Evolutionary conservation across 2,888 invertebrate genomes (phyloP).

Genomic region (Chironomus tentans): DNA sequence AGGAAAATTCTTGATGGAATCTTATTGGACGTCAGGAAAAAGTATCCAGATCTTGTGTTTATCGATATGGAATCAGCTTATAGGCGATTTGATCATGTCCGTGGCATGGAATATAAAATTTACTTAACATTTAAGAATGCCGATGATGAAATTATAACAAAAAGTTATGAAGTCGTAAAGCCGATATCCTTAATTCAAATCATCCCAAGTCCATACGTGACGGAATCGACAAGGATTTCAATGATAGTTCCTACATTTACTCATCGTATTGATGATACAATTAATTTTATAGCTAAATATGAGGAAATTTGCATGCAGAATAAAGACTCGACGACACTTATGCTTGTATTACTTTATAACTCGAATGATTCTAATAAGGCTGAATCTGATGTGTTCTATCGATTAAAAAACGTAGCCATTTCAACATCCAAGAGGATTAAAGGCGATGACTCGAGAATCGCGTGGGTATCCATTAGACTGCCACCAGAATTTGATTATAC

Average conservation of each 20-base stretch:
- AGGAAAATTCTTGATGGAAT: slow-evolving; percentile 47
- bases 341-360: slow-evolving; percentile 63
- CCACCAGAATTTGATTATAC: slow-evolving; percentile 39
- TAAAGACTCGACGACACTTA: slow-evolving; percentile 68
- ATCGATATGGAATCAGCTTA: slow-evolving; percentile 59
- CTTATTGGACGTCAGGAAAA: slow-evolving; percentile 44
- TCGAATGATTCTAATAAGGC: slow-evolving; percentile 55
- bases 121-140: slow-evolving; percentile 51
- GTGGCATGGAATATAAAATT: slow-evolving; percentile 77
- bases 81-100: slow-evolving; percentile 65
- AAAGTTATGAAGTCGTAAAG: slow-evolving; percentile 68
- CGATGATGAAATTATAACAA: background rate
- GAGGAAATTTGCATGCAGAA: slow-evolving; percentile 61
- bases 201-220: slow-evolving; percentile 88
- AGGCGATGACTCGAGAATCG: slow-evolving; percentile 55
- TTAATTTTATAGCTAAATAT: slow-evolving; percentile 63
- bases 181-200: slow-evolving; percentile 82
- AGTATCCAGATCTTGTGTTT: slow-evolving; percentile 47
- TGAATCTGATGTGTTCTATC: slow-evolving; percentile 49
- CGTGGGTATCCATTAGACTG: slow-evolving; percentile 61
- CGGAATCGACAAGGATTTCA: slow-evolving; percentile 77
- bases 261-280: slow-evolving; percentile 47
- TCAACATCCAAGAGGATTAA: slow-evolving; percentile 55
- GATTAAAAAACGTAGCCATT: slow-evolving; percentile 54
- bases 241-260: slow-evolving; percentile 63